Conservation (phyloP, 2,113 vertebrate species). For the Antechinus flavipes region DNA sequence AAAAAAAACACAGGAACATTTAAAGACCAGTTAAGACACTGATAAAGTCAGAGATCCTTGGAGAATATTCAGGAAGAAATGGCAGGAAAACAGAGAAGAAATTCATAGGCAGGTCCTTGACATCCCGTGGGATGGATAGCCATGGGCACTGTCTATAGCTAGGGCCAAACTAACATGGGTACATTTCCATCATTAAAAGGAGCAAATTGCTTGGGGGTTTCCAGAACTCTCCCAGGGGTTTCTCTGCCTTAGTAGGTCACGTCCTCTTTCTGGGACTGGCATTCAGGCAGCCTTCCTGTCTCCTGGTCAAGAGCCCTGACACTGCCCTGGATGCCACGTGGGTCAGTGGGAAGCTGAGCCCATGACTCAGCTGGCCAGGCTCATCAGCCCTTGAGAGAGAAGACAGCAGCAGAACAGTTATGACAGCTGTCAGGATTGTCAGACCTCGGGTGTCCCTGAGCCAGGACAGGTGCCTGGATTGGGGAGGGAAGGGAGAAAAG, state of each 20-base stretch:
- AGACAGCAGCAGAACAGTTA: slow-evolving; percentile 33
- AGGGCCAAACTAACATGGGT: not conserved
- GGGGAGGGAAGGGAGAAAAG: not conserved
- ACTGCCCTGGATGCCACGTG: slow-evolving; percentile 39
- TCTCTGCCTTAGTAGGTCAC: slow-evolving; percentile 37
- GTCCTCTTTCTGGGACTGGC: slow-evolving; percentile 43
- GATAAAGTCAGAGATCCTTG: not conserved
- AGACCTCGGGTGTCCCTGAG: not conserved
- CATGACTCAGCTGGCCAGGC: slow-evolving; percentile 59
- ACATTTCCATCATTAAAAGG: not conserved
- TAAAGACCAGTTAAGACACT: not conserved
- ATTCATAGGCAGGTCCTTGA: not conserved
- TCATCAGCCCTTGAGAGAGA: slow-evolving; percentile 25
- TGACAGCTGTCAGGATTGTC: slow-evolving; percentile 56
- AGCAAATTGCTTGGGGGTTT: slow-evolving; percentile 19
- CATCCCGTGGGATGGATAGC: not conserved
- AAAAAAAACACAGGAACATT: not conserved
- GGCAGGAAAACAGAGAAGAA: not conserved
- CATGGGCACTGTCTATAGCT: not conserved
- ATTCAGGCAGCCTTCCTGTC: not conserved
- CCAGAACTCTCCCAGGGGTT: slow-evolving; percentile 54
- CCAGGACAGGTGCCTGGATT: slow-evolving; percentile 57
- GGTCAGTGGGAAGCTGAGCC: slow-evolving; percentile 51
- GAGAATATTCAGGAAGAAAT: not conserved
- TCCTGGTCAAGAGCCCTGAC: slow-evolving; percentile 27